Evolutionary conservation across 2,888 invertebrate species (phyloP).

Genomic region (Rhorus exstirpatorius): DNA sequence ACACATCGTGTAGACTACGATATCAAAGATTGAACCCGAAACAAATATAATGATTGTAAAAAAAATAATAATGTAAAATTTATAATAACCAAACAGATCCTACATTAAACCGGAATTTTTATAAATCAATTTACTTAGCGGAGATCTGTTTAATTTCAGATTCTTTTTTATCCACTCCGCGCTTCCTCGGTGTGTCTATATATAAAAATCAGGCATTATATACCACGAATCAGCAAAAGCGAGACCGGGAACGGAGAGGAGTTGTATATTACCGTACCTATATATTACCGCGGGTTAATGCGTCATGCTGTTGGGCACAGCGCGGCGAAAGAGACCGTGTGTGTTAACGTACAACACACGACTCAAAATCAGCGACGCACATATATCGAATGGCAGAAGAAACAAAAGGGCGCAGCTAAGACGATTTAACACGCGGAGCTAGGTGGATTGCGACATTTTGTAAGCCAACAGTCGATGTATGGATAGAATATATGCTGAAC

Average conservation of each 20-base stretch:
- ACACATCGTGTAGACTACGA: background rate
- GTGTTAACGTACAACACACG: too few species aligned
- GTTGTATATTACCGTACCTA: constrained; percentile 74
- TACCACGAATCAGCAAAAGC: constrained; percentile 52
- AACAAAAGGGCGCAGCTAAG: background rate
- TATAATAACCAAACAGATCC: too few species aligned
- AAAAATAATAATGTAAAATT: background rate
- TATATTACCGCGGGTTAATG: constrained; percentile 68
- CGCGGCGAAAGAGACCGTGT: too few species aligned
- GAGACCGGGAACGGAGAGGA: constrained; percentile 54
- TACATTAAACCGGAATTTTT: too few species aligned
- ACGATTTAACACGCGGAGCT: background rate
- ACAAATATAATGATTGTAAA: background rate
- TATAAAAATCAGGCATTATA: constrained; percentile 69
- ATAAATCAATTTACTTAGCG: too few species aligned
- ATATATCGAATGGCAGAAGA: background rate
- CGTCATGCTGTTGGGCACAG: constrained; percentile 39
- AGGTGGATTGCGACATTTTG: background rate
- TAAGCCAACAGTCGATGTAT: background rate
- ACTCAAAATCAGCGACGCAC: too few species aligned
- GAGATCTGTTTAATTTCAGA: too few species aligned
- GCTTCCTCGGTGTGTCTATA: constrained; percentile 66
- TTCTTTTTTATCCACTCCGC: constrained; percentile 48
- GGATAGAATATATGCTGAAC: too few species aligned
- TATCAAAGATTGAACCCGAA: background rate